These are phyloP conservation scores for Agelas oroides DNA, from an alignment of 37 sponge, comb jelly and placozoan species.

Conservation along the genomic window DNA sequence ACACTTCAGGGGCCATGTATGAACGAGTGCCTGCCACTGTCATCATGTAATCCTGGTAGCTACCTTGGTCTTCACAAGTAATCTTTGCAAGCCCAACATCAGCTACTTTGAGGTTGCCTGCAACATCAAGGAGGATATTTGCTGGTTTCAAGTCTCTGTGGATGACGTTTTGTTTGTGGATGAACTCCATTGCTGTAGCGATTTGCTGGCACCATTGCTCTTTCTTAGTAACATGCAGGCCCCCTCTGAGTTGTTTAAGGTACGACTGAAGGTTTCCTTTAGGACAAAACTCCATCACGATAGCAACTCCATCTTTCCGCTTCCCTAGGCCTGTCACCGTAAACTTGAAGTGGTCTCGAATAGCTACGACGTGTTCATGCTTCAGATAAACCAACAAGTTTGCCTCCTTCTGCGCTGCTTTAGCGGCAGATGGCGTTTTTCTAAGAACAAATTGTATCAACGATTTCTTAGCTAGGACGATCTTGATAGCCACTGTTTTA, in stretches of 20 bases:
- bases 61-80: conserved; percentile 2
- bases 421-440: background rate
- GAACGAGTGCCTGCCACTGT: conserved; percentile 23
- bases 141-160: conserved; percentile 34
- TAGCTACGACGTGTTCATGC: conserved; percentile 8
- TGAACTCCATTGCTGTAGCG: conserved; percentile 22
- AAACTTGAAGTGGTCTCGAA: conserved; percentile 20
- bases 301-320: too few relatives aligned
- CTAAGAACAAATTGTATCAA: background rate
- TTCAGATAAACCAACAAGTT: background rate
- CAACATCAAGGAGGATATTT: conserved; percentile 13
- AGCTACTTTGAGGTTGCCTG: conserved; percentile 32
- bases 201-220: conserved; percentile 37
- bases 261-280: conserved; percentile 30
- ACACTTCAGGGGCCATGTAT: conserved; percentile 62
- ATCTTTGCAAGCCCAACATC: conserved; percentile 50
- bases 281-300: conserved; percentile 43
- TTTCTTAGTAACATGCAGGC: background rate
- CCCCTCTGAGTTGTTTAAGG: background rate
- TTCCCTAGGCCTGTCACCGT: background rate
- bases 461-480: background rate
- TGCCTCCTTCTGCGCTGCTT: conserved; percentile 9
- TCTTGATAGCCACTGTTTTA: conserved; percentile 45
- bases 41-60: conserved; percentile 33
- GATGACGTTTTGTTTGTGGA: background rate